phyloP scores from a whole-genome alignment of 2,797 vertebrate genomes.

The Nyctibius grandis region DNA sequence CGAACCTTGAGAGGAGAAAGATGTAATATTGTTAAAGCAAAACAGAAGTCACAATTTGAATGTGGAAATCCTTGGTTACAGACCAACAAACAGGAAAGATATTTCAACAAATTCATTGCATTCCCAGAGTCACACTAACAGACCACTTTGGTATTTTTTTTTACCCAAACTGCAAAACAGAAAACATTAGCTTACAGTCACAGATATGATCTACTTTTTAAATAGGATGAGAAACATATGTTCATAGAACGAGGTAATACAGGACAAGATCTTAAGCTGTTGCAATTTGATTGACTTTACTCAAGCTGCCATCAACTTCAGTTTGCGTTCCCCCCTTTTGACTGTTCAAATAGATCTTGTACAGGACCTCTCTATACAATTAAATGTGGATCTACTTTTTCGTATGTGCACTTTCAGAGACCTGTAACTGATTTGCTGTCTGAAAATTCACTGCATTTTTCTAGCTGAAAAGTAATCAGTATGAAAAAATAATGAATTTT shows the following conservation, averaged over 20 bases:
- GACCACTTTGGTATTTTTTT: not conserved
- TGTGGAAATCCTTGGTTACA: not conserved
- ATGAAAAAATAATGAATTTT: not conserved
- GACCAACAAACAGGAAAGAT: not conserved
- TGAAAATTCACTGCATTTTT: not conserved
- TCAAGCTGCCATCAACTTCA: not conserved
- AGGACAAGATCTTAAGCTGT: not conserved
- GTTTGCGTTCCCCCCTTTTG: not conserved
- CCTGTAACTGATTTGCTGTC: not conserved
- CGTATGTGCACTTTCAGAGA: not conserved
- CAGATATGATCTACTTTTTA: not conserved
- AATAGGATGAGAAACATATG: not conserved
- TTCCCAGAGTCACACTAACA: not conserved
- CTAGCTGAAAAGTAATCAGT: not conserved
- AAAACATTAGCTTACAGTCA: not conserved
- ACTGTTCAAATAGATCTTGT: not conserved
- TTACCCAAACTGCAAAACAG: not conserved
- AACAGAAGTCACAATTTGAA: not conserved
- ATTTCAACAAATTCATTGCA: not conserved
- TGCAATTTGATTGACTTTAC: not conserved
- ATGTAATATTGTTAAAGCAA: not conserved
- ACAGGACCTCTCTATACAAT: not conserved
- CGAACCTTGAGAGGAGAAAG: not conserved
- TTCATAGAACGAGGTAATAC: not conserved
- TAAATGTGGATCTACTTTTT: not conserved